Conservation (phyloP, 1,140 invertebrate genomes). For the Brachionus angularis region DNA sequence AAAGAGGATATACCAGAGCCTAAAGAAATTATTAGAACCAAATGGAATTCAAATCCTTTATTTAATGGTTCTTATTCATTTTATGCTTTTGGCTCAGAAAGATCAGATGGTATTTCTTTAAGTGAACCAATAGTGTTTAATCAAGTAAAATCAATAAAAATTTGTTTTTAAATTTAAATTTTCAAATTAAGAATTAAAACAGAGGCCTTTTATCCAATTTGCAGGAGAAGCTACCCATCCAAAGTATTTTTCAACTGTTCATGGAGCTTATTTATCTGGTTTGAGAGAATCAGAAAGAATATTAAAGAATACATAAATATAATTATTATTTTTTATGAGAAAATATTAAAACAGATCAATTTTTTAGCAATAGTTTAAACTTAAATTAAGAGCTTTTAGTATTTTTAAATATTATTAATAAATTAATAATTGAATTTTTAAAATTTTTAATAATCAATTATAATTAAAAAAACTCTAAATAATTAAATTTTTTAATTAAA, state of each 20-base stretch:
- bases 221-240: constrained; percentile 92
- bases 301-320: too few relatives aligned
- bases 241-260: constrained; percentile 86
- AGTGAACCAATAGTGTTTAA: constrained; percentile 2
- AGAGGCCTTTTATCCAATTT: constrained; percentile 73
- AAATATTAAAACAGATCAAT: too few relatives aligned
- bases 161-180: background rate
- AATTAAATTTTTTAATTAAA: too few relatives aligned
- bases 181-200: too few relatives aligned
- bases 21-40: background rate
- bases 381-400: too few relatives aligned
- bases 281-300: constrained; percentile 71
- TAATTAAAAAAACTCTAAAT: too few relatives aligned
- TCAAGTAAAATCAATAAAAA: background rate
- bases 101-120: background rate
- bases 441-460: too few relatives aligned
- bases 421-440: too few relatives aligned
- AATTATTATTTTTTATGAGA: too few relatives aligned
- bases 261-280: constrained; percentile 83
- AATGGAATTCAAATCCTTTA: constrained; percentile 30
- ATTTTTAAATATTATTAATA: too few relatives aligned
- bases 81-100: constrained; percentile 40
- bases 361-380: too few relatives aligned
- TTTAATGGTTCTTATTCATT: constrained; percentile 25
- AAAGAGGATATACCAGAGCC: constrained; percentile 36